phyloP scores from a whole-genome alignment of 2,888 invertebrate species.

The Mythimna lalbum region DNA sequence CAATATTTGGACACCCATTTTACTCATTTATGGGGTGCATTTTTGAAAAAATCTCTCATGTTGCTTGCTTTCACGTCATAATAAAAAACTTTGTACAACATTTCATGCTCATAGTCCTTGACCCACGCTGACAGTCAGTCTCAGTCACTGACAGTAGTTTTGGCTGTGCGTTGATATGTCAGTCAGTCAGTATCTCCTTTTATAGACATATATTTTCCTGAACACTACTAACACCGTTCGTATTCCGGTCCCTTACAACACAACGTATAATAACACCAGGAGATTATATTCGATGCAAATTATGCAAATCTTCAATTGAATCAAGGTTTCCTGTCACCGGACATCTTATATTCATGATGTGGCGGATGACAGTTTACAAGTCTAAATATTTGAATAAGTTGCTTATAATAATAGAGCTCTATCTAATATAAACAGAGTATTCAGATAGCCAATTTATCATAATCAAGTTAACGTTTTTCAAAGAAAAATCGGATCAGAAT shows the following conservation, averaged over 20 bases:
- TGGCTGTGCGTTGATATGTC: too few species aligned
- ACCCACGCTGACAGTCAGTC: too few species aligned
- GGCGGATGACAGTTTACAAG: slow-evolving; percentile 41
- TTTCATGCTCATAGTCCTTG: too few species aligned
- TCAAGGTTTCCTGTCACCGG: slow-evolving; percentile 78
- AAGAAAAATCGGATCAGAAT: slow-evolving; percentile 17
- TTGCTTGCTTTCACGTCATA: too few species aligned
- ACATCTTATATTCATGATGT: slow-evolving; percentile 72
- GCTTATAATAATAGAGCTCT: slow-evolving; percentile 7
- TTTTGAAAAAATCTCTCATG: too few species aligned
- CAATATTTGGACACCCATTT: too few species aligned
- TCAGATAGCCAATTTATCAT: slow-evolving; percentile 21
- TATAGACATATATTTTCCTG: background rate
- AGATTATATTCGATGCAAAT: slow-evolving; percentile 72
- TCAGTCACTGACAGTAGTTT: too few species aligned
- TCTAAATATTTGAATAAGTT: slow-evolving; percentile 49
- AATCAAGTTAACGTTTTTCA: slow-evolving; percentile 8
- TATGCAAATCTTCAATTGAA: slow-evolving; percentile 85
- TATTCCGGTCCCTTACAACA: slow-evolving; percentile 9
- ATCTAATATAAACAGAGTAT: slow-evolving; percentile 14
- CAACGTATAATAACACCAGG: slow-evolving; percentile 33
- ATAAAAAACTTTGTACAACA: too few species aligned
- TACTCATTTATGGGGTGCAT: too few species aligned
- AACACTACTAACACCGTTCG: background rate
- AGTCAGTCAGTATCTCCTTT: too few species aligned